Evolutionary conservation across 2,113 vertebrate genomes (phyloP), one percentile per base, ranked within the genome.

Genomic region (Megaleporinus macrocephalus): DNA sequence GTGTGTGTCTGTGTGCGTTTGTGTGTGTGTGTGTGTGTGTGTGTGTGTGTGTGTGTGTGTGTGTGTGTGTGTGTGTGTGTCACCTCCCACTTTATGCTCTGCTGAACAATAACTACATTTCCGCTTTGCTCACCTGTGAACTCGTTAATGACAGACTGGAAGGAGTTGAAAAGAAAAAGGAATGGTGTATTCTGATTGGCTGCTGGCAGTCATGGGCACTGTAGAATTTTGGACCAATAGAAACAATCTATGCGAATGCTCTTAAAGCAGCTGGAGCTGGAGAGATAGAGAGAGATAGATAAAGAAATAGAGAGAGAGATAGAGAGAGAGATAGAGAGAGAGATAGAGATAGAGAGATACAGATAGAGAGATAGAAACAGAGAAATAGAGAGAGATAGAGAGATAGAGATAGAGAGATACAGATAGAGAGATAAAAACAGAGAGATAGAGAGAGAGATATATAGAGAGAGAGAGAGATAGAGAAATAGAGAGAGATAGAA

Each of bases 11-110:
- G 62, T 69, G 63, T 76, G 26, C 53, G 51, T 55, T 15, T 22
- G 36, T 73, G 63, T 74, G 70, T n/a, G 66, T 66, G 66, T 70
- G 71, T 78, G 53, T 53, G 49, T 63, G 53, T n/a, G 53, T 22
- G 53, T n/a, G 22, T 71, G 20, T 41, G 30, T 44, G 6, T 49
- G 22, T 59, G 53, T 75, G 30, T 80, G 33, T 72, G 33, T 71
- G 53, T 72, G 53, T 59, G 33, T 72, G 22, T n/a, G 26, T 27
- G 55, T 24, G 47, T 6, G 13, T 80, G 57, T 10, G 22, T 22
- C 65, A 68, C 65, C 6, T 41, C 30, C n/a, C 16, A 65, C 27
- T 13, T 30, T 14, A 27, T 15, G 16, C 29, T 20, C 29, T 3
- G 20, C 63, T 18, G 63, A 65, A 65, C 26, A 29, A 27, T 18